These are phyloP conservation scores for Bombus terrestris DNA, from an alignment of 1,140 invertebrate species.

Conservation along the genomic window DNA sequence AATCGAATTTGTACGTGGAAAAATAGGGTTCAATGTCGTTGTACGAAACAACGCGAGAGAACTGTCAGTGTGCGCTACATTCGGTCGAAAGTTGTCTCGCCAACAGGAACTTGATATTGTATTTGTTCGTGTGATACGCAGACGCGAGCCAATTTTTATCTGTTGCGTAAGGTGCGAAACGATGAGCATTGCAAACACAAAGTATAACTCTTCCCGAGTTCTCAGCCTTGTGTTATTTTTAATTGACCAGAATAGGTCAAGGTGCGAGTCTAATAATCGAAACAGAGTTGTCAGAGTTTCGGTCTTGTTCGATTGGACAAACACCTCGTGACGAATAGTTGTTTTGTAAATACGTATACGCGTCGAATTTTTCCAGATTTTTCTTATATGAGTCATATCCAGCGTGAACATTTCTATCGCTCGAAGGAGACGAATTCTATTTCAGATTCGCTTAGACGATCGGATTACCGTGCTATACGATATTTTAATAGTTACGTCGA, in stretches of 20 bases:
- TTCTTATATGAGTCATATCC: neutral
- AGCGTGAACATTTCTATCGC: neutral
- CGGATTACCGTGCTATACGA: conserved; percentile 24
- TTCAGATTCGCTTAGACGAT: neutral
- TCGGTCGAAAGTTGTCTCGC: too few relatives aligned
- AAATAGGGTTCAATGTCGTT: neutral
- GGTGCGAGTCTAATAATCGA: neutral
- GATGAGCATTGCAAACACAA: conserved; percentile 4
- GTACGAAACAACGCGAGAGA: neutral
- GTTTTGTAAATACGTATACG: neutral
- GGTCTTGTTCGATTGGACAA: neutral
- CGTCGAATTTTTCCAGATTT: neutral
- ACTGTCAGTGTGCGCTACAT: too few relatives aligned
- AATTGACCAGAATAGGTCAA: conserved; percentile 34
- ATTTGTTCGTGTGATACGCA: neutral
- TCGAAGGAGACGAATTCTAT: neutral
- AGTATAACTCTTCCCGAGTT: neutral
- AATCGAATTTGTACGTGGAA: neutral
- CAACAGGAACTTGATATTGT: neutral
- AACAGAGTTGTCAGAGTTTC: neutral
- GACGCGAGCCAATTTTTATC: conserved; percentile 22
- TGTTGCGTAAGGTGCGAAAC: neutral
- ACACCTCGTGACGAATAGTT: neutral
- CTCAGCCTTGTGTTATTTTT: conserved; percentile 41
- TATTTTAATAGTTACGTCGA: conserved; percentile 43